Evolutionary conservation across 2,888 invertebrate species (phyloP), one percentile per base, ranked within the genome.

Genomic region (Sepioteuthis lessoniana): DNA sequence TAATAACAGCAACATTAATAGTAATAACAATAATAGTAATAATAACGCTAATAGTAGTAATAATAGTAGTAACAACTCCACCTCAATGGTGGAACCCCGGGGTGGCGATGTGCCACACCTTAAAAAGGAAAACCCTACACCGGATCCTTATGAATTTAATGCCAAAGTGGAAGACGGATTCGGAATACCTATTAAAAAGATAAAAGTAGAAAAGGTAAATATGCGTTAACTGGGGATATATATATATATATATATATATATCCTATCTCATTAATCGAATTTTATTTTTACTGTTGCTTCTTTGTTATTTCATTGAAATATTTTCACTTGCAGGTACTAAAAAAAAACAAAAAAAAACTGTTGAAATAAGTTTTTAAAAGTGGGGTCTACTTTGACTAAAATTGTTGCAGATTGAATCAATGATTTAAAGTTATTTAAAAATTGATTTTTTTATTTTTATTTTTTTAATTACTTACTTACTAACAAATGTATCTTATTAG

Each of bases 91-190:
- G 94, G 90, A 90, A 94, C 94, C 93, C 47, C 76, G 90, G 35
- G 46, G 90, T 38, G 94, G 94, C 76, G 90, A 90, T 94, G 60
- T 90, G 37, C 90, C 90, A 35, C 95, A 95, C 25, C 94, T 95
- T 90, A 96, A 95, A 94, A 95, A 96, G 94, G 96, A 96, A 94
- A 95, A 96, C 38, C 95, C 95, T 46, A 95, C 95, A 28, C 95
- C 95, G 38, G 96, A 96, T 94, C 96, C 96, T 3, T 96, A 96
- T 94, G 96, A 96, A 93, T 96, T 96, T 95, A 96, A 96, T 95
- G 96, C 96, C 94, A 96, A 96, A 95, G 96, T 96, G 90, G 96
- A 96, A 94, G 96, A 96, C 94, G 96, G 96, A 47, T 95, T 96
- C 90, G 95, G 95, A 55, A 94, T 96, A 91, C 96, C 96, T 7